Conservation (phyloP, 2,113 vertebrate genomes). For the Phrynosoma blainvillii region DNA sequence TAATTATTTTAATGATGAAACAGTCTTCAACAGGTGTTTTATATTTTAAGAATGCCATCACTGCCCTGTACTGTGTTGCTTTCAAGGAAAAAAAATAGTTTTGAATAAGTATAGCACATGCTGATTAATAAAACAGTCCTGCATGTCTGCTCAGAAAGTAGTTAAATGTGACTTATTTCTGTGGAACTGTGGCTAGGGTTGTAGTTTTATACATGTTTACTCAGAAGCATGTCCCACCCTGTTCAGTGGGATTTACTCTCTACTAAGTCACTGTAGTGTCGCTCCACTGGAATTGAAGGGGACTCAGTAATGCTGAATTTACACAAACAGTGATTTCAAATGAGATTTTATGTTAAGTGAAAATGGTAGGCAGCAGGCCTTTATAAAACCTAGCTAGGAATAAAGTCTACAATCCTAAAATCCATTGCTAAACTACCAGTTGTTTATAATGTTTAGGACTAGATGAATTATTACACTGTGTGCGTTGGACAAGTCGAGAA, state of each 20-base stretch:
- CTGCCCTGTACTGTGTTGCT: neutral
- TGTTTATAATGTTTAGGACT: constrained; percentile 26
- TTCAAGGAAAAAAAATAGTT: neutral
- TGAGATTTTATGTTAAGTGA: constrained; percentile 16
- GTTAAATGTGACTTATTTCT: neutral
- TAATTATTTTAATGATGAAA: constrained; percentile 4
- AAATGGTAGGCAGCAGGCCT: constrained; percentile 21
- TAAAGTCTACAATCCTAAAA: neutral
- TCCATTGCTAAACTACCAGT: constrained; percentile 43
- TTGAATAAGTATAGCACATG: neutral
- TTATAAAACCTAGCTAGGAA: constrained; percentile 38
- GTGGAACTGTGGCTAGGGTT: neutral
- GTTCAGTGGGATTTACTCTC: neutral
- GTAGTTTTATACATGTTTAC: neutral
- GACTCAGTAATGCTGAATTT: constrained; percentile 2
- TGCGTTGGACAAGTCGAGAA: constrained; percentile 33
- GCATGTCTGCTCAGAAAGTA: neutral
- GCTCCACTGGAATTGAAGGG: neutral
- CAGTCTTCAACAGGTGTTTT: constrained; percentile 47
- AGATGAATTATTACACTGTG: constrained; percentile 31
- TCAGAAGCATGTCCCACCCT: neutral
- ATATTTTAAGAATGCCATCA: constrained; percentile 10
- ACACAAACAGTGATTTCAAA: neutral
- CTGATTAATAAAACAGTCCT: neutral
- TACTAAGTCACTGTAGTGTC: too few relatives aligned